Evolutionary conservation across 2,888 invertebrate species (phyloP).

Genomic region (Hedya salicella): DNA sequence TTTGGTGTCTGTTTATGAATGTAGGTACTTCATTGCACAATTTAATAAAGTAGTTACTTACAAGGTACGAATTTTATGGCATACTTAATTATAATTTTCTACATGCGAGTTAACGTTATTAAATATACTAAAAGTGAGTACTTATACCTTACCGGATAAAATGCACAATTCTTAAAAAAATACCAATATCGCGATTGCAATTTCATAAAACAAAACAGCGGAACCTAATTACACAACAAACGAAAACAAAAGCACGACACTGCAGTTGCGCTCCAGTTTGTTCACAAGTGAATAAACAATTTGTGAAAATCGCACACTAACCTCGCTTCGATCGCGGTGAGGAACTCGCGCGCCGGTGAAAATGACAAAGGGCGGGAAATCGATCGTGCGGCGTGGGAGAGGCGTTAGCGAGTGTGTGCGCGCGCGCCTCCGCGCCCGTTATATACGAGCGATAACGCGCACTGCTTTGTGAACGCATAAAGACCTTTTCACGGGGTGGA

Average conservation of each 20-base stretch:
- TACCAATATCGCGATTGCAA: conserved; percentile 13
- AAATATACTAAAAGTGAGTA: neutral
- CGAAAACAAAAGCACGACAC: conserved; percentile 45
- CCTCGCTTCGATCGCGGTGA: conserved; percentile 70
- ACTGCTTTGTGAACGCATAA: conserved; percentile 54
- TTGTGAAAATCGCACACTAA: conserved; percentile 67
- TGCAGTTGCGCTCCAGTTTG: conserved; percentile 48
- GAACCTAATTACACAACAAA: conserved; percentile 35
- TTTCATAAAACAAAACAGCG: conserved; percentile 45
- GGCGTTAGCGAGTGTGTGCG: conserved; percentile 77
- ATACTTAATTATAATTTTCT: too few species aligned
- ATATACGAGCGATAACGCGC: conserved; percentile 75
- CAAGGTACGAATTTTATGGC: too few species aligned
- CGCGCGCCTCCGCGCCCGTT: conserved; percentile 69
- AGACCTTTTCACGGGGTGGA: conserved; percentile 31
- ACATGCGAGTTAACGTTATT: neutral
- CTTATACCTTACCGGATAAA: conserved; percentile 21
- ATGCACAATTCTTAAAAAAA: neutral
- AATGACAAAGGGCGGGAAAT: conserved; percentile 70
- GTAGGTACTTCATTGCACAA: too few species aligned
- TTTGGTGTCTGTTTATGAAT: too few species aligned
- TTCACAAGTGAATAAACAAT: conserved; percentile 47
- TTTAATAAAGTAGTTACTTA: neutral
- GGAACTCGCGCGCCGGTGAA: conserved; percentile 70
- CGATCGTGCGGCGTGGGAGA: conserved; percentile 69